Evolutionary conservation across 2,888 invertebrate genomes (phyloP).

Genomic region (Masnerella sp.): DNA sequence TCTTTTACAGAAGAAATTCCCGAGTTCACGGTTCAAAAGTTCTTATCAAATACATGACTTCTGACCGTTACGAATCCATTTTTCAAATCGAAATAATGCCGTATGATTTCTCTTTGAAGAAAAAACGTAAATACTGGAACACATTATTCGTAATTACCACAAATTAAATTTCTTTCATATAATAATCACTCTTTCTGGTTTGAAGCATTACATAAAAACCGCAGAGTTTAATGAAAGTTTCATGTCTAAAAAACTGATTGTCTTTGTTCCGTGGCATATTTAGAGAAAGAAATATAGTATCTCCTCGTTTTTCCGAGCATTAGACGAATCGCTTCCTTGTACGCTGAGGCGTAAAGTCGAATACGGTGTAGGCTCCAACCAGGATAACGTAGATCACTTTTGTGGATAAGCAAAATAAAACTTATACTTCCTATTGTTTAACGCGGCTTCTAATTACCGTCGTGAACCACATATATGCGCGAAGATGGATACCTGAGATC

Average conservation of each 20-base stretch:
- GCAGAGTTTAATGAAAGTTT: constrained; percentile 50
- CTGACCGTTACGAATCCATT: neutral
- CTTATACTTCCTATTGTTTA: constrained; percentile 75
- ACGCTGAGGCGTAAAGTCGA: constrained; percentile 49
- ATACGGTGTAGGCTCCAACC: constrained; percentile 54
- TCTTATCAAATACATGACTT: too few relatives aligned
- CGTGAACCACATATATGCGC: constrained; percentile 59
- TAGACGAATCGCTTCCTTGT: constrained; percentile 55
- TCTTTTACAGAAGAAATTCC: too few relatives aligned
- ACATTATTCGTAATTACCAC: constrained; percentile 45
- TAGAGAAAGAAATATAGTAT: constrained; percentile 49
- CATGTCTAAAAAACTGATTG: constrained; percentile 43
- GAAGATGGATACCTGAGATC: constrained; percentile 57
- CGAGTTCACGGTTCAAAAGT: too few relatives aligned
- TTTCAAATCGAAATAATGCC: neutral
- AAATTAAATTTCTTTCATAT: constrained; percentile 56
- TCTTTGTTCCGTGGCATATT: constrained; percentile 41
- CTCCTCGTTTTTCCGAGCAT: constrained; percentile 49
- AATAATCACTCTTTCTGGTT: constrained; percentile 40
- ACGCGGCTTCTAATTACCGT: constrained; percentile 74
- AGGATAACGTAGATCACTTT: constrained; percentile 67
- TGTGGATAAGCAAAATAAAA: constrained; percentile 75
- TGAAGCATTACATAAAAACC: constrained; percentile 50
- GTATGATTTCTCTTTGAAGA: constrained; percentile 49
- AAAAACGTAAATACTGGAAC: constrained; percentile 31